Base-by-base conservation (phyloP, 2,113 vertebrate species). In the Microcebus jonahi region DNA sequence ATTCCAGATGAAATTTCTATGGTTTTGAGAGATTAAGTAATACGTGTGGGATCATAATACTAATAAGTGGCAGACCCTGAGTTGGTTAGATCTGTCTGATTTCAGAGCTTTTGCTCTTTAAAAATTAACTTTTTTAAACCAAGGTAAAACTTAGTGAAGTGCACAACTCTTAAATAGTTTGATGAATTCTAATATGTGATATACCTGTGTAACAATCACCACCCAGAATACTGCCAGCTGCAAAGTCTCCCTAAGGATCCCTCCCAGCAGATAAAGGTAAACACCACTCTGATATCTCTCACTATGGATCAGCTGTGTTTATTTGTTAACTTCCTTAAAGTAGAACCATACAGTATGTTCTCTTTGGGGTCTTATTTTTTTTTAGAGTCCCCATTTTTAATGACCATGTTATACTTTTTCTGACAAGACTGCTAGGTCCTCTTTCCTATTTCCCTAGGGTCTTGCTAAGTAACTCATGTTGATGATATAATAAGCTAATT, bases 311-410 rank as follows among this genome's bases (percentile, higher is more conserved):
- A 86, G 21, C 42, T 68, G 80, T 93, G 9, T 23, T 67, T 73
- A 5, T 90, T 81, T 70, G 71, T 55, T 36, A 79, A 94, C 48
- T 79, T 81, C 29, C 10, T 65, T 67, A 57, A 82, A 67, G 55
- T 92, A 13, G 50, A 75, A 27, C 73, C 31, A 71, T 34, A 25
- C 18, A 61, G 29, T 48, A 12, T 84, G 55, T 76, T 63, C 29
- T 76, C 55, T 48, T 73, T 63, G 48, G 70, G 75, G 48, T 84
- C 88, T 90, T 83, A 0, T 92, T 94, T 84, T 61, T 91, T 95
- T 90, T 23, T 29, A 79, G 29, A 76, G 25, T 76, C 67, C 34
- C 88, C 29, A 39, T 23, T 94, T 63, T 90, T 63, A 81, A 76
- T 87, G 61, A 90, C 59, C 36, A 65, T 20, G 2, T 67, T 71